Evolutionary conservation across 2,797 vertebrate species (phyloP), one percentile per base, ranked within the genome.

Genomic region (Enoplosus armatus): DNA sequence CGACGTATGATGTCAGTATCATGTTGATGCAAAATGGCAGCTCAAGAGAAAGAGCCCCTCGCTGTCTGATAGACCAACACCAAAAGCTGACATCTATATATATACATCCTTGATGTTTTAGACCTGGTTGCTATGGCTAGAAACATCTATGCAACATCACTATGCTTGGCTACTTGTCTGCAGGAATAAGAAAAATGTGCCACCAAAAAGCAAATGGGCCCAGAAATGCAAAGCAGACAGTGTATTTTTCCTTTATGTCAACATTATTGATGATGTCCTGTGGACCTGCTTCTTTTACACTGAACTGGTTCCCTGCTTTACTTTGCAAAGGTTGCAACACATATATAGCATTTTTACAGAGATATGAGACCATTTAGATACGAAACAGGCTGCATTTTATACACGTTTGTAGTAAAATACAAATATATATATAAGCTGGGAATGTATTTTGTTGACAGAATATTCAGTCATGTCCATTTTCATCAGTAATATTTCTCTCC

Each of bases 221-320:
- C 62, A 85, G 63, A 71, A 84, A 85, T 79, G 68, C 74, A 85
- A 77, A 80, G 58, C 59, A 72, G 75, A 67, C 58, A 5, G 72
- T 60, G 56, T n/a, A 20, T 69, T 69, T 72, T 27, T 39, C 61
- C 39, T 54, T 76, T 35, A 66, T 8, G 67, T 75, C 86, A 78
- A 77, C 66, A 69, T 65, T 82, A 82, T 78, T 78, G 60, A 82
- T 77, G 81, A 68, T 27, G 48, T 73, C 53, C 37, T 16, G 22
- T 56, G 41, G 73, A 72, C 18, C 35, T 77, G 73, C 51, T 15
- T 4, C 56, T 62, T 54, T 54, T 54, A 43, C 71, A 70, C 43
- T 26, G 48, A 64, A 64, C 37, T 70, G 24, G n/a, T 41, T 31
- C 24, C 2, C 58, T 75, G 14, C 15, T 73, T 70, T 31, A 18